These are phyloP conservation scores for Ametastegia equiseti DNA, from an alignment of 2,888 invertebrate genomes.

Conservation along the genomic window DNA sequence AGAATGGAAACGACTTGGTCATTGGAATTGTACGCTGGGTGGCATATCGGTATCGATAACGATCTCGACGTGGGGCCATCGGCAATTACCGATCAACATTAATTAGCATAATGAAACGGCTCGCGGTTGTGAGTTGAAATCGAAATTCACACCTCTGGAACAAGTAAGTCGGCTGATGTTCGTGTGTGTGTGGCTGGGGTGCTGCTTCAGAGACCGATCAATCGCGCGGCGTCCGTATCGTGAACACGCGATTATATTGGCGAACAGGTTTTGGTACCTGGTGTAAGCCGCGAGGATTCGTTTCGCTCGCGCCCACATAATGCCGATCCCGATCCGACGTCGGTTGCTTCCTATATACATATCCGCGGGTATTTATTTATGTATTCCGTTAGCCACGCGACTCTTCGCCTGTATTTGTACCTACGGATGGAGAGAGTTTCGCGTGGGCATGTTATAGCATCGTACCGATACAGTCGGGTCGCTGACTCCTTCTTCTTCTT, in stretches of 20 bases:
- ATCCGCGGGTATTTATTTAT: slow-evolving; percentile 18
- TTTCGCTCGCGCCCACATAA: slow-evolving; percentile 20
- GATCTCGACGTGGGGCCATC: neutral
- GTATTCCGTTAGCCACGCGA: slow-evolving; percentile 42
- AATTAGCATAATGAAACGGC: slow-evolving; percentile 24
- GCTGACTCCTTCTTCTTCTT: too few species aligned
- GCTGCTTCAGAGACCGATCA: neutral
- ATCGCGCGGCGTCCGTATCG: neutral
- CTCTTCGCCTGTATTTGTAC: neutral
- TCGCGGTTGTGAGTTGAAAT: neutral
- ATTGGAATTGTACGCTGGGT: neutral
- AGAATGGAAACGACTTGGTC: neutral
- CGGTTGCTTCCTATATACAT: neutral
- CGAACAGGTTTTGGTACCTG: neutral
- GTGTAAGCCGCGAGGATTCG: neutral
- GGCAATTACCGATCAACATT: slow-evolving; percentile 9
- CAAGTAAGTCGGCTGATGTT: neutral
- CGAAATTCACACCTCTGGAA: neutral
- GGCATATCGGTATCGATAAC: too few species aligned
- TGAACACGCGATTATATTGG: slow-evolving; percentile 5
- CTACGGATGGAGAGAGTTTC: neutral
- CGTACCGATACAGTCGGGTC: slow-evolving; percentile 29
- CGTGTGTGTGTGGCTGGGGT: neutral
- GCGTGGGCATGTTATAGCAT: slow-evolving; percentile 8
- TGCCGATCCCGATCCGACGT: slow-evolving; percentile 9